Percentiles rank a stretch among this genome's conserved stretches.
Evolutionary conservation across 23 tunicate species (phyloP).

Genomic region (Diplosoma virens): DNA sequence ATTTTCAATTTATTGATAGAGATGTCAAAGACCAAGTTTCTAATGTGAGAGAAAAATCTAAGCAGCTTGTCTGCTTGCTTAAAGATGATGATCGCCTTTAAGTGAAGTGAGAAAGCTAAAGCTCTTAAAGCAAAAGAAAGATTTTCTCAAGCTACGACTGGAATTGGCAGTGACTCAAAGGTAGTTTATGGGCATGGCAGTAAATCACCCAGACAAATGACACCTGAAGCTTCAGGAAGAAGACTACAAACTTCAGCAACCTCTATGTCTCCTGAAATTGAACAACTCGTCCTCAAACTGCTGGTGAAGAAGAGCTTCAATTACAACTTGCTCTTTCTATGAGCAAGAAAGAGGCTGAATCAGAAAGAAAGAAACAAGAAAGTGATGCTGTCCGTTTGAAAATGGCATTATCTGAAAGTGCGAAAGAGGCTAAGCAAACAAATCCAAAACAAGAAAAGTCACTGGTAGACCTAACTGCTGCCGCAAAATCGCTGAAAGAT

Average conservation of each 20-base stretch:
- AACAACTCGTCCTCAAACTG: conserved; percentile 90
- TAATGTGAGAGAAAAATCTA: conserved; percentile 93
- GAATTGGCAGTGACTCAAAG: conserved; percentile 87
- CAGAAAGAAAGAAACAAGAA: conserved; percentile 74
- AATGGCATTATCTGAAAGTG: conserved; percentile 80
- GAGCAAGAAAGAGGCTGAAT: conserved; percentile 98
- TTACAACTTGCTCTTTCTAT: conserved; percentile 93
- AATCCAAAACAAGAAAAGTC: conserved; percentile 3
- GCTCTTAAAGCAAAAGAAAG: conserved; percentile 97
- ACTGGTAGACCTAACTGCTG: conserved; percentile 78
- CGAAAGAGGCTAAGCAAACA: conserved; percentile 1
- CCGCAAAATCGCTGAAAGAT: conserved; percentile 74
- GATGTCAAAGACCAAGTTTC: conserved; percentile 93
- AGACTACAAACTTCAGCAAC: background rate
- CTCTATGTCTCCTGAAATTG: conserved; percentile 57
- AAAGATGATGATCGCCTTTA: conserved; percentile 96
- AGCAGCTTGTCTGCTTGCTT: conserved; percentile 80
- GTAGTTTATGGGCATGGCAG: conserved; percentile 92
- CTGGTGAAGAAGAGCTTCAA: conserved; percentile 93
- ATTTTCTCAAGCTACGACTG: conserved; percentile 92
- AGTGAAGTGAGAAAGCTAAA: conserved; percentile 81
- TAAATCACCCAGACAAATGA: conserved; percentile 48
- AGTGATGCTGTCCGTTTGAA: conserved; percentile 86
- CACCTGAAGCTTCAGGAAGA: conserved; percentile 69
- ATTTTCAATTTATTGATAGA: conserved; percentile 92